Evolutionary conservation across 2,888 invertebrate species (phyloP).

Genomic region (Polydrusus cervinus): DNA sequence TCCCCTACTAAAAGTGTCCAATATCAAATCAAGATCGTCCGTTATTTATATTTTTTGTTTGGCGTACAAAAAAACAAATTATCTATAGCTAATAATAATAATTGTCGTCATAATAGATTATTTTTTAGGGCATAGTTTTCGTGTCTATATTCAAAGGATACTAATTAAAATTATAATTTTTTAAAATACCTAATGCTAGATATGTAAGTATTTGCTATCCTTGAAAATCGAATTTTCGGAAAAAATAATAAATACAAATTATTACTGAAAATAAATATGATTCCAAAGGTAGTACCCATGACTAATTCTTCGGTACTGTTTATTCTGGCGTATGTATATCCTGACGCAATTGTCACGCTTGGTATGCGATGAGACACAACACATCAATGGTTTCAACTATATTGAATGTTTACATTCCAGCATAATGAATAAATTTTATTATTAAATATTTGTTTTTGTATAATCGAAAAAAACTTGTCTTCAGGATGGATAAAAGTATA

Average conservation of each 20-base stretch:
- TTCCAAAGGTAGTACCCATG: conserved; percentile 22
- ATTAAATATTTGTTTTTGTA: background rate
- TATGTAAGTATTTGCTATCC: background rate
- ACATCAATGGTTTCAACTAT: conserved; percentile 24
- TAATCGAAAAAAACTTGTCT: background rate
- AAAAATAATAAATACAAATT: conserved; percentile 1
- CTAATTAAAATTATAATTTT: too few species aligned
- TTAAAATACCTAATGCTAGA: too few species aligned
- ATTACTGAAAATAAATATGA: conserved; percentile 12
- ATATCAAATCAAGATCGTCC: too few species aligned
- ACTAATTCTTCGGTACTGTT: conserved; percentile 32
- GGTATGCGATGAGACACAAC: conserved; percentile 47
- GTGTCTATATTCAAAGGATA: too few species aligned
- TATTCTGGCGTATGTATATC: conserved; percentile 27
- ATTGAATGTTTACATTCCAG: conserved; percentile 14
- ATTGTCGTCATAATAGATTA: too few species aligned
- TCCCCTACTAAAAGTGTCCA: too few species aligned
- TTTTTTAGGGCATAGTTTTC: too few species aligned
- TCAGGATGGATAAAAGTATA: too few species aligned
- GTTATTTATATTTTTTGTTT: too few species aligned
- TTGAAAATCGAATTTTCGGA: background rate
- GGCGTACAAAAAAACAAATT: too few species aligned
- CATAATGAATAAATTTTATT: conserved; percentile 9
- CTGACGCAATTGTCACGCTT: conserved; percentile 49
- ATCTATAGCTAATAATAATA: too few species aligned